Evolutionary conservation across 2,888 invertebrate genomes (phyloP), one percentile per base, ranked within the genome.

Genomic region (Ptychoptera albimana): DNA sequence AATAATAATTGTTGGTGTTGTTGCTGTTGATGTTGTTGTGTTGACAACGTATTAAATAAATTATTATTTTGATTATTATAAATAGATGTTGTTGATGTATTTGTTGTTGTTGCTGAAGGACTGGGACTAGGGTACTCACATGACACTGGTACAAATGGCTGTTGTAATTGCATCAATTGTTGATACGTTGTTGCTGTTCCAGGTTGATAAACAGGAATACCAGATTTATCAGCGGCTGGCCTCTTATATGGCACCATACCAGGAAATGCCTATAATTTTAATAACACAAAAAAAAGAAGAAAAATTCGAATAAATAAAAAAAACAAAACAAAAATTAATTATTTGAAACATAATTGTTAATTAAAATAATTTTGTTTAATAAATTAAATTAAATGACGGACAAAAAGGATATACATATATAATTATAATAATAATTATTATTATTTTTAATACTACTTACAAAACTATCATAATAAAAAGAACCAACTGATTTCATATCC

Each of bases 121-220:
- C 52, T 55, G 53, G 55, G 55, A 53, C 54, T 55, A 54, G 57
- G 57, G 82, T 85, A 89, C 91, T 93, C 91, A 92, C 91, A 92
- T 85, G 92, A 89, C 75, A 91, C 89, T 80, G 91, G 89, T 81
- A 91, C 89, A 77, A 88, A 91, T 70, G 89, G 91, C 79, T 89
- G 88, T 62, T 74, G 73, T 62, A 87, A 78, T 75, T 88, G 88
- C 81, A 92, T 84, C 71, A 92, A 79, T 72, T 92, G 92, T 73
- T 92, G 91, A 73, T 89, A 87, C 63, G 87, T 85, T 60, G 84
- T 84, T 64, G 82, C 83, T 23, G 23, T 23, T 63, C 80, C 79
- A 64, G 91, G 88, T 71, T 89, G 89, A 75, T 92, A 93, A 59
- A 94, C 86, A 61, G 93, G 93, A 67, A 94, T 77, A 65, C 93